Conservation (phyloP, 2,797 vertebrate genomes). For the Eleutherodactylus coqui region DNA sequence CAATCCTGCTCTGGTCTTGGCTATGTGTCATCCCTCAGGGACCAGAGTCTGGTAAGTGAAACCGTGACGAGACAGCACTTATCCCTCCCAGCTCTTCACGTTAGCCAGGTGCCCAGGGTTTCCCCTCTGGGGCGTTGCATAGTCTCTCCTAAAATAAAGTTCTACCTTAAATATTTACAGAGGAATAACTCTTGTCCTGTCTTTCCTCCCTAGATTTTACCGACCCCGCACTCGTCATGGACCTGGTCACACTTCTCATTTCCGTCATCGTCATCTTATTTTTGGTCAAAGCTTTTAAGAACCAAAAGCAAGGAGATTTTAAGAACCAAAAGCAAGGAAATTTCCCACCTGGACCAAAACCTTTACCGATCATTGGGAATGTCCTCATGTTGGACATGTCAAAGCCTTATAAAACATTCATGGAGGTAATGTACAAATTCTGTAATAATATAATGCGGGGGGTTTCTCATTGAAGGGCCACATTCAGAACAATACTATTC, state of each 20-base stretch:
- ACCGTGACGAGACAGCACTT: no score
- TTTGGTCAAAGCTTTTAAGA: not conserved
- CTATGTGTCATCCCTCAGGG: no score
- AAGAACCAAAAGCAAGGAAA: constrained; percentile 13
- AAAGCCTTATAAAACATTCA: constrained; percentile 69
- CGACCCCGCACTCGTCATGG: not conserved
- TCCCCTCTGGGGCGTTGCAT: no score
- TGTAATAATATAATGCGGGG: no score
- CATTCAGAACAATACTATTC: no score
- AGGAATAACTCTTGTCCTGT: not conserved
- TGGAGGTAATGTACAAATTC: constrained; percentile 68
- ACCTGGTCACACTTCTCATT: constrained; percentile 24
- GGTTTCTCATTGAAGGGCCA: no score
- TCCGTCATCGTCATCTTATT: not conserved
- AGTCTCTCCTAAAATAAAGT: no score
- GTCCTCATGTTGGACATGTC: constrained; percentile 68
- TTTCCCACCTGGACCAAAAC: constrained; percentile 70
- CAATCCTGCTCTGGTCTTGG: no score
- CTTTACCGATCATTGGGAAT: constrained; percentile 71
- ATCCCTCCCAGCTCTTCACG: no score
- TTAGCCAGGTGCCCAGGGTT: no score
- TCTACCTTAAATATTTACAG: not conserved
- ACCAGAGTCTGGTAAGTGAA: no score
- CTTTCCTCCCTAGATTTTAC: not conserved
- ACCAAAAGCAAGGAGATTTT: not conserved